Evolutionary conservation across 2,888 invertebrate species (phyloP).

Genomic region (Drosophila leonis): DNA sequence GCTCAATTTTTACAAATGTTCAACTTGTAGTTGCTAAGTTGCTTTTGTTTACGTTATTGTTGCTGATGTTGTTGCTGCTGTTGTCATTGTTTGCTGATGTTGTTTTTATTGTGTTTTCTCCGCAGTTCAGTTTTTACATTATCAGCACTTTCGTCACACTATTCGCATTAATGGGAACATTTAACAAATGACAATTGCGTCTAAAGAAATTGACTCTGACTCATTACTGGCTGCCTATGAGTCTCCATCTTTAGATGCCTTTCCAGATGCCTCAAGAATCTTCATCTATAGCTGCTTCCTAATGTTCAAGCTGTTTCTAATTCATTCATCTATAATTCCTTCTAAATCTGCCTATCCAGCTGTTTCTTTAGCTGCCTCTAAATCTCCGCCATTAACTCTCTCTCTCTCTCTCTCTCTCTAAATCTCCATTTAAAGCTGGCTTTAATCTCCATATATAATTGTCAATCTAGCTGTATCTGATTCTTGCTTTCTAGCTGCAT

Average conservation of each 20-base stretch:
- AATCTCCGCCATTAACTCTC: background rate
- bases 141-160: slow-evolving; percentile 69
- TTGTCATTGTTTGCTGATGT: slow-evolving; percentile 8
- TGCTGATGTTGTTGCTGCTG: slow-evolving; percentile 5
- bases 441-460: background rate
- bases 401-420: no score
- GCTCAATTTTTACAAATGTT: slow-evolving; percentile 12
- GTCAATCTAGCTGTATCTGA: background rate
- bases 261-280: background rate
- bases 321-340: background rate
- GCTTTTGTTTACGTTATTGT: slow-evolving; percentile 1
- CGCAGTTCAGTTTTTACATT: slow-evolving; percentile 47
- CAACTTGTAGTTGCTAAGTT: slow-evolving; percentile 16
- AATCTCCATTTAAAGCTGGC: background rate
- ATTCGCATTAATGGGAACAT: slow-evolving; percentile 63
- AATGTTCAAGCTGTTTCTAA: background rate
- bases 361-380: background rate
- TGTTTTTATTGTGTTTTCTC: slow-evolving; percentile 37
- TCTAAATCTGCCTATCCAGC: background rate
- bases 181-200: slow-evolving; percentile 64
- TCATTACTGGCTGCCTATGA: background rate
- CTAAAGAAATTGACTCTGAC: background rate
- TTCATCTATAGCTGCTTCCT: background rate
- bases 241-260: background rate
- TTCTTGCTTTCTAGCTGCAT: background rate